phyloP scores from a whole-genome alignment of 2,888 invertebrate species.

The Leucophenga montana region DNA sequence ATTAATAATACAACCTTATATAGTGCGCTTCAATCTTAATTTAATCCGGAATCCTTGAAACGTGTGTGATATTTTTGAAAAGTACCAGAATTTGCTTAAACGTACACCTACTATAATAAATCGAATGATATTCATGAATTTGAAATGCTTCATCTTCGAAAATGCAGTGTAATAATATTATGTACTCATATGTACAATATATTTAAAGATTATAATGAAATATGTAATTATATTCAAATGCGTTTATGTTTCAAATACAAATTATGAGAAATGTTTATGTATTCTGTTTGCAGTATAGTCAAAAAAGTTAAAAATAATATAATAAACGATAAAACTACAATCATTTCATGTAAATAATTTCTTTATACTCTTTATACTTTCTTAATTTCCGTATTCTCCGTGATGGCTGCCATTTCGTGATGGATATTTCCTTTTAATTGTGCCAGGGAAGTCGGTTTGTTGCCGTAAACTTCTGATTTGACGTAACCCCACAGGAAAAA shows the following conservation, averaged over 20 bases:
- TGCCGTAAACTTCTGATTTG: no score
- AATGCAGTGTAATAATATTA: no score
- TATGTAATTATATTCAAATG: not conserved
- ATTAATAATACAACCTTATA: not conserved
- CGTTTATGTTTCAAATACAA: not conserved
- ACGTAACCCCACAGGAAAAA: no score
- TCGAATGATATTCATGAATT: no score
- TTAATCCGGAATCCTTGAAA: slow-evolving; percentile 34
- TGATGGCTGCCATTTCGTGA: no score
- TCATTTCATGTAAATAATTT: no score
- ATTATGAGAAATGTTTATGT: not conserved
- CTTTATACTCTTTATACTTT: no score
- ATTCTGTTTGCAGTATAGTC: not conserved
- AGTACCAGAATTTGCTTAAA: not conserved
- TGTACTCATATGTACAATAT: not conserved
- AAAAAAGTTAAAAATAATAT: not conserved
- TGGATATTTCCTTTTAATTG: no score
- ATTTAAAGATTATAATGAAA: not conserved
- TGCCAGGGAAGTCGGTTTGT: no score
- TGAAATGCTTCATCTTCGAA: not conserved
- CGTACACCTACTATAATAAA: not conserved
- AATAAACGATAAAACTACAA: not conserved
- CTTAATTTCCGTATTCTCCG: no score
- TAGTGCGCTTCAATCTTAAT: slow-evolving; percentile 20
- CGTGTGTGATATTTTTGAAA: slow-evolving; percentile 54